Conservation (phyloP, 2,888 invertebrate genomes). For the Hypolimnas misippus region DNA sequence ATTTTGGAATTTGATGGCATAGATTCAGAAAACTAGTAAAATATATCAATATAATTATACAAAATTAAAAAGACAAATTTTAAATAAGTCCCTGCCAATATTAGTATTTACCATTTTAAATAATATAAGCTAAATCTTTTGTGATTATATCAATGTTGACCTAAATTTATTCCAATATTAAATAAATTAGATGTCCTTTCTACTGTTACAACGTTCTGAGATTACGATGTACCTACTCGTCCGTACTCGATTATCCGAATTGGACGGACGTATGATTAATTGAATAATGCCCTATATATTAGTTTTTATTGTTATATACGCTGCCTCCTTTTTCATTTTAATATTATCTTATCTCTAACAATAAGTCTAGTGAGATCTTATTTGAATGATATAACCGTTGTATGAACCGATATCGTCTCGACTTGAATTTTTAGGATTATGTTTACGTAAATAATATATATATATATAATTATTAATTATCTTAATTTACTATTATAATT, state of each 20-base stretch:
- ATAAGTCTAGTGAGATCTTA: background rate
- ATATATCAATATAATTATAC: too few species aligned
- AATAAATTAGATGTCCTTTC: background rate
- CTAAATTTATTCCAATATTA: background rate
- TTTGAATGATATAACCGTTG: background rate
- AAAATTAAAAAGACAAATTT: too few species aligned
- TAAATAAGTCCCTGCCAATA: too few species aligned
- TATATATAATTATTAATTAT: too few species aligned
- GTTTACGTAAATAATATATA: too few species aligned
- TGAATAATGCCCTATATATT: conserved; percentile 12
- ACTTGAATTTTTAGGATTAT: background rate
- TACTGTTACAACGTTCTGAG: background rate
- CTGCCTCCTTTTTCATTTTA: background rate
- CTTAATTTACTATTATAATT: too few species aligned
- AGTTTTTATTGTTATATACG: conserved; percentile 6
- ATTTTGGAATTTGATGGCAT: too few species aligned
- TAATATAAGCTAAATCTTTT: too few species aligned
- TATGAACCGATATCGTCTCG: background rate
- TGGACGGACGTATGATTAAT: conserved; percentile 11
- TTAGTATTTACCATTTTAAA: background rate
- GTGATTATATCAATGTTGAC: background rate
- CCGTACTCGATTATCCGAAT: background rate
- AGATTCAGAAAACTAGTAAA: too few species aligned
- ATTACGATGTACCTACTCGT: background rate
- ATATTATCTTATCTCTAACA: background rate